Conservation (phyloP, 2,113 vertebrate species). For the Pipa parva region DNA sequence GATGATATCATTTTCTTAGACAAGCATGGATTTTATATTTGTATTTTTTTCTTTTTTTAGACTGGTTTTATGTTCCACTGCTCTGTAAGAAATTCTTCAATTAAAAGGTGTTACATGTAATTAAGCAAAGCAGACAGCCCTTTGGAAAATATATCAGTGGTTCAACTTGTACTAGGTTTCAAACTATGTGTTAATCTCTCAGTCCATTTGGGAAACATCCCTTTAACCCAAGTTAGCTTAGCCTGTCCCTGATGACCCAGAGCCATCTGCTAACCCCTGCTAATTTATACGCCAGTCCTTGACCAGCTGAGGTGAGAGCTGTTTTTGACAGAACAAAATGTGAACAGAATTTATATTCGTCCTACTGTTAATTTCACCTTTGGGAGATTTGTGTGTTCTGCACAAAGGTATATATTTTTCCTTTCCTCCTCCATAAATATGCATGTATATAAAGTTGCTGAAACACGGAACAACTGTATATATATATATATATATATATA, state of each 20-base stretch:
- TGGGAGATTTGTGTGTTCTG: conserved; percentile 19
- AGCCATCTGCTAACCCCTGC: conserved; percentile 33
- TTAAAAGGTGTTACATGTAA: conserved; percentile 20
- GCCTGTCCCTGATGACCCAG: conserved; percentile 15
- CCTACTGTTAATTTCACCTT: conserved; percentile 23
- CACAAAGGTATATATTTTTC: conserved; percentile 9
- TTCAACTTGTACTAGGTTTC: conserved; percentile 15
- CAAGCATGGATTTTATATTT: too few species aligned
- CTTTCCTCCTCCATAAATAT: not conserved
- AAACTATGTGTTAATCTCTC: conserved; percentile 38
- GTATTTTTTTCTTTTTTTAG: too few species aligned
- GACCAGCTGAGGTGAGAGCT: conserved; percentile 27
- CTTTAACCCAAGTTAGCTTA: conserved; percentile 27
- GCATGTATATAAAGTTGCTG: too few species aligned
- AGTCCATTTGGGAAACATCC: conserved; percentile 25
- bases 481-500: too few species aligned
- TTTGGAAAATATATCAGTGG: conserved; percentile 8
- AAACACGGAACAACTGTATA: too few species aligned
- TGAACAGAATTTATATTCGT: conserved; percentile 22
- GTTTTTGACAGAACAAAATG: conserved; percentile 32
- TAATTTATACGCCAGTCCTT: conserved; percentile 25
- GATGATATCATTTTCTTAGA: conserved; percentile 9
- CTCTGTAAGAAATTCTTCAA: not conserved
- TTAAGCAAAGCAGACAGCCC: conserved; percentile 11
- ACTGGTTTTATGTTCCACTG: too few species aligned